Conservation (phyloP, 2,797 vertebrate genomes). For the Cynodonichthys magdalenae region DNA sequence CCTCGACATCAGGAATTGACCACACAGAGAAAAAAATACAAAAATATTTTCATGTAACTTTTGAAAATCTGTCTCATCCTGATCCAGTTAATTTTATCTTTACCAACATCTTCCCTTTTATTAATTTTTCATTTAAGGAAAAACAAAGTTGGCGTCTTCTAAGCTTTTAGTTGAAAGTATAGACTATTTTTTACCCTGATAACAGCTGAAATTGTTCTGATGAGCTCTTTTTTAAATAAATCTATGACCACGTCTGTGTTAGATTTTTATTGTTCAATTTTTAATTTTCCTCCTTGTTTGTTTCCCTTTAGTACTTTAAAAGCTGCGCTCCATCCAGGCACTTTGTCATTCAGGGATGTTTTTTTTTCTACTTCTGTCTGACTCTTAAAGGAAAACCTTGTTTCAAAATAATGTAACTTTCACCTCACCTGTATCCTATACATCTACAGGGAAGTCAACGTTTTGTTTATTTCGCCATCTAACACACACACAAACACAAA, state of each 20-base stretch:
- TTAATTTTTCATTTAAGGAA: too few relatives aligned
- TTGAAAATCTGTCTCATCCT: too few relatives aligned
- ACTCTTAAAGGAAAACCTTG: conserved; percentile 2
- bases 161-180: too few relatives aligned
- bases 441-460: conserved; percentile 42
- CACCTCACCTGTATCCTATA: conserved; percentile 31
- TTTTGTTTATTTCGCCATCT: too few relatives aligned
- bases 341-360: neutral
- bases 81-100: too few relatives aligned
- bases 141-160: too few relatives aligned
- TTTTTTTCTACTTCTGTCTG: neutral
- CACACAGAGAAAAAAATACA: too few relatives aligned
- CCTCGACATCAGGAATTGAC: too few relatives aligned
- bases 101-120: too few relatives aligned
- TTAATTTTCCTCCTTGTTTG: neutral
- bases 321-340: neutral
- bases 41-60: too few relatives aligned
- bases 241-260: neutral
- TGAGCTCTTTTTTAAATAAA: neutral
- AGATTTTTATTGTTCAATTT: neutral
- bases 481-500: conserved; percentile 11
- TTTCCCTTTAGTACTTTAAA: neutral
- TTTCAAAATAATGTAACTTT: conserved; percentile 8
- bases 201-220: neutral
- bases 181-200: too few relatives aligned